A percentile compares a stretch with the other conserved stretches of the same genome.
Evolutionary conservation across 2,797 vertebrate genomes (phyloP).

Genomic region (Pantherophis vulpinus): DNA sequence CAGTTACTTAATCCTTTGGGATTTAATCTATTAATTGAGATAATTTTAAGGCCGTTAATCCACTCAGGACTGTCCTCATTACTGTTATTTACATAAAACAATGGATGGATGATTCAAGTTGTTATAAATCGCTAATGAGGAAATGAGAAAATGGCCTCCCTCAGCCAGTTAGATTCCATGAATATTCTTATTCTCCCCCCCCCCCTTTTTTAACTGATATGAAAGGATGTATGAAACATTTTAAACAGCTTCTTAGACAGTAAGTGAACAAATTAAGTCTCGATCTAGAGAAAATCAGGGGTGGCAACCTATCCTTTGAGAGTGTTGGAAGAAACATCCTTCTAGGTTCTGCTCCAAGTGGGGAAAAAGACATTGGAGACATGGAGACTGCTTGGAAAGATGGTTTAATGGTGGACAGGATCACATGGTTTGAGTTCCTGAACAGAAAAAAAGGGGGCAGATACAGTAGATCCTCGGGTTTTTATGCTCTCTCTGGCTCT

Average conservation of each 20-base stretch:
- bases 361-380: too few species aligned
- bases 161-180: not conserved
- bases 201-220: not conserved
- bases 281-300: not conserved
- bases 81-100: not conserved
- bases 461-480: too few species aligned
- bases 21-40: not conserved
- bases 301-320: not conserved
- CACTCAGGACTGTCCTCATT: not conserved
- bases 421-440: too few species aligned
- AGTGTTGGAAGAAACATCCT: too few species aligned
- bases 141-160: not conserved
- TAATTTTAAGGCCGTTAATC: not conserved
- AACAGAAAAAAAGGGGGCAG: too few species aligned
- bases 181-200: not conserved
- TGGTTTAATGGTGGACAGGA: too few species aligned
- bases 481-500: too few species aligned
- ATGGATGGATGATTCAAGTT: not conserved
- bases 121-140: not conserved
- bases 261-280: not conserved
- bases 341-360: too few species aligned
- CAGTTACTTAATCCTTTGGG: not conserved
- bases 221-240: not conserved
- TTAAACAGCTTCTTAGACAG: not conserved
- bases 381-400: too few species aligned